Base-by-base conservation (phyloP, 2,888 invertebrate species). In the Gastrophysa polygoni region DNA sequence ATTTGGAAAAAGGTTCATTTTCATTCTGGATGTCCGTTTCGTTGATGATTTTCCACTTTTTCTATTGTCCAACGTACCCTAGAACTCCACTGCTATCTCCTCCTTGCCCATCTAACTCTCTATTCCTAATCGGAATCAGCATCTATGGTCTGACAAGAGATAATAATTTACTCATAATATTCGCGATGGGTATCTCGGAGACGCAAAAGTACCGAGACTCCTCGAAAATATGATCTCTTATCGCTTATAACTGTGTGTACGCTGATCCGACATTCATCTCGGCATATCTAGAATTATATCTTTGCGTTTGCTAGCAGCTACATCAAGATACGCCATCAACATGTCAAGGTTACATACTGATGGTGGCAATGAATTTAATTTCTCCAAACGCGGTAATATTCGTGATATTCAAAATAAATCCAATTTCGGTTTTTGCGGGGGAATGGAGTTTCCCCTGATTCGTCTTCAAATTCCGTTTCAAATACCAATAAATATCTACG, bases 181-280 rank as follows among this genome's bases (percentile, higher is more conserved):
- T 38, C 38, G 14, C 38, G 38, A 38, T 38, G 38, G 38, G 14
- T 38, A 38, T 38, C 38, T n/a, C 38, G 14, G 14, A 38, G 38
- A n/a, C 38, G 11, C 38, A 38, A 38, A 38, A 38, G 38, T 38
- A 38, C 38, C 38, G 38, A 38, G 38, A 14, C 38, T 38, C 6
- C 38, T 38, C 38, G 38, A 38, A 38, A 38, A 38, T 38, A 38
- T 38, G 38, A 38, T 38, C 38, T 38, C 38, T 38, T 38, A 38
- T 38, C 38, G 38, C 14, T 38, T 38, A 38, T 38, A 38, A 38
- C 38, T 38, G 38, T 38, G n/a, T 38, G 38, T 38, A 1, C 38
- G 38, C 38, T 38, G 38, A 38, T 38, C 38, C 38, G 38, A 38
- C 38, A 38, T 38, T 14, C 38, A 38, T 38, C 38, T 11, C 3